phyloP scores from a whole-genome alignment of 64 coral and sea anemone genomes.

The Orbicella faveolata region DNA sequence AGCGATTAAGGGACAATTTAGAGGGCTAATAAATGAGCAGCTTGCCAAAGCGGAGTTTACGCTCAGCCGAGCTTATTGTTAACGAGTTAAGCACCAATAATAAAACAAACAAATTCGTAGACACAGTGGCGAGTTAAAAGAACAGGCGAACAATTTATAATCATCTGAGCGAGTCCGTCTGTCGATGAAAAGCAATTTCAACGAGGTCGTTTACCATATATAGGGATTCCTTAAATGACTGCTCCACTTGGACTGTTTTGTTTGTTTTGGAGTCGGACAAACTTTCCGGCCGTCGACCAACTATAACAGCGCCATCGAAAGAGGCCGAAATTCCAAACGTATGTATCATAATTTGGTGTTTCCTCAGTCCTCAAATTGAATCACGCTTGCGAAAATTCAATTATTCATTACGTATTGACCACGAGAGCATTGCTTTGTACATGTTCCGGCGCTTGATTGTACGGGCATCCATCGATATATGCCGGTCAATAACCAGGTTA shows the following conservation, averaged over 20 bases:
- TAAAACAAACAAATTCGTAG: conserved; percentile 21
- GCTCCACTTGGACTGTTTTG: not conserved
- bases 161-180: not conserved
- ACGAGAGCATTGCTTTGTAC: not conserved
- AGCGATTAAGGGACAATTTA: not conserved
- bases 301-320: not conserved
- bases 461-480: not conserved
- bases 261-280: not conserved
- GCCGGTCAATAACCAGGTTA: not conserved
- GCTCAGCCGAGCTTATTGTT: conserved; percentile 19
- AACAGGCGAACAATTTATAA: not conserved
- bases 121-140: not conserved
- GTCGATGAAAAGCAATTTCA: not conserved
- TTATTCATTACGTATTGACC: not conserved
- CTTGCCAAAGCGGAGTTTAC: not conserved
- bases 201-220: not conserved
- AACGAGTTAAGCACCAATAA: not conserved
- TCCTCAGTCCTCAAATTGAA: not conserved
- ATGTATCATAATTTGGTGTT: not conserved
- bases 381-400: not conserved
- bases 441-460: too few species aligned
- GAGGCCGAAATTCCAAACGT: not conserved
- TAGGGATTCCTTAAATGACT: not conserved
- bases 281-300: not conserved
- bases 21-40: not conserved